Evolutionary conservation across 2,113 vertebrate species (phyloP), one percentile per base, ranked within the genome.

Genomic region (Trachemys scripta): DNA sequence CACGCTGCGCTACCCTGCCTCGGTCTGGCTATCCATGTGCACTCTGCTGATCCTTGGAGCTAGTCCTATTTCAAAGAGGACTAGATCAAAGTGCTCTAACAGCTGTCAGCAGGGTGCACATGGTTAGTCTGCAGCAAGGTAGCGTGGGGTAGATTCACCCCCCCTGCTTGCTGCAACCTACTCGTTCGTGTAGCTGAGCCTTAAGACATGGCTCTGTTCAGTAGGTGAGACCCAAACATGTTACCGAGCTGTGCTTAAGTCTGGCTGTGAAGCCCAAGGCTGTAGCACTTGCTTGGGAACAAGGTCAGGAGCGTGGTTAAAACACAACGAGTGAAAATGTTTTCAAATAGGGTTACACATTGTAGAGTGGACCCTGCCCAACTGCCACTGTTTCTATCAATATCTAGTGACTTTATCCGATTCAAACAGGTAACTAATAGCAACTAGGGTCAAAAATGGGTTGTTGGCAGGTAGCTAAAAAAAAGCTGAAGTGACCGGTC

Each of bases 401-500:
- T 69, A 90, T 24, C 0, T 2, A 50, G 35, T 57, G 10, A 88
- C 85, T 90, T 38, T 93, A 93, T 93, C 95, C 95, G 76, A 90
- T 65, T 87, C 80, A 88, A 95, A 89, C 81, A 89, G 87, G 92
- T 95, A 97, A 90, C 76, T 84, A 92, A 80, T 83, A 57, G 1
- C 59, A 89, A 76, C 57, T 31, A 45, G 65, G 8, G 80, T 93
- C 50, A 72, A 72, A 88, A 91, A 94, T 94, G 8, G 17, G 9
- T 94, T 85, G 56, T 69, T 92, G 85, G 72, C 87, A 93, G 95
- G 93, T 94, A 97, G 83, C 94, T 87, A 54, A 92, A 87, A 53
- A 90, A 92, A 90, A 3, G n/a, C 79, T 85, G 93, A 97, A 91
- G 90, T 85, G 81, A 93, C 85, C 94, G 96, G 95, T 96, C 88